Conservation (phyloP, 2,888 invertebrate genomes). For the Gonocerus acuteangulatus region DNA sequence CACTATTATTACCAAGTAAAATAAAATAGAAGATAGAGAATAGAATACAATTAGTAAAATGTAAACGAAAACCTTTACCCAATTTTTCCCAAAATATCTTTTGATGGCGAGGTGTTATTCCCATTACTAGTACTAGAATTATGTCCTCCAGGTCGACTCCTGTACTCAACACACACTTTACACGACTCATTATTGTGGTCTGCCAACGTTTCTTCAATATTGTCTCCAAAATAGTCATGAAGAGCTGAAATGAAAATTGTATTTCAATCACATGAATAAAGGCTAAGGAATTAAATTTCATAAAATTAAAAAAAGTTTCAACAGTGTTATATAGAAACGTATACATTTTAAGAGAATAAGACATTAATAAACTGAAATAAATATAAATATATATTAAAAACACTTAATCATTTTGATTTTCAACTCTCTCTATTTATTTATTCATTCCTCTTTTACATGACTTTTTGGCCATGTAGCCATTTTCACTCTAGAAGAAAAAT, state of each 20-base stretch:
- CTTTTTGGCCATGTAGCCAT: too few species aligned
- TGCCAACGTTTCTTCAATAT: conserved; percentile 65
- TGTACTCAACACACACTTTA: conserved; percentile 56
- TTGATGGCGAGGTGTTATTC: conserved; percentile 32
- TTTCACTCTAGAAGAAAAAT: too few species aligned
- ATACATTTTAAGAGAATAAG: neutral
- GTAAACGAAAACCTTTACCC: conserved; percentile 41
- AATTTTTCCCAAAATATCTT: conserved; percentile 71
- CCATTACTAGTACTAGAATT: conserved; percentile 20
- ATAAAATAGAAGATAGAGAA: too few species aligned
- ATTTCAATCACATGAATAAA: neutral
- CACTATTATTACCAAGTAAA: too few species aligned
- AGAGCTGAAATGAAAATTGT: conserved; percentile 40
- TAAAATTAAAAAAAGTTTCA: neutral
- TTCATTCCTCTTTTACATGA: too few species aligned
- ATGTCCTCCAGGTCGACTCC: neutral
- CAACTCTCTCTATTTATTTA: too few species aligned
- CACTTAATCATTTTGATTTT: too few species aligned
- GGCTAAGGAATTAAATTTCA: neutral
- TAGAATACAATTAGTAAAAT: neutral
- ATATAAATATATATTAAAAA: too few species aligned
- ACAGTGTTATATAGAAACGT: neutral
- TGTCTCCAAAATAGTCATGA: conserved; percentile 40
- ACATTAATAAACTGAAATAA: neutral
- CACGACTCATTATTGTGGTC: conserved; percentile 77